Conservation (phyloP, 2,113 vertebrate species). For the Pterocles burchelli region DNA sequence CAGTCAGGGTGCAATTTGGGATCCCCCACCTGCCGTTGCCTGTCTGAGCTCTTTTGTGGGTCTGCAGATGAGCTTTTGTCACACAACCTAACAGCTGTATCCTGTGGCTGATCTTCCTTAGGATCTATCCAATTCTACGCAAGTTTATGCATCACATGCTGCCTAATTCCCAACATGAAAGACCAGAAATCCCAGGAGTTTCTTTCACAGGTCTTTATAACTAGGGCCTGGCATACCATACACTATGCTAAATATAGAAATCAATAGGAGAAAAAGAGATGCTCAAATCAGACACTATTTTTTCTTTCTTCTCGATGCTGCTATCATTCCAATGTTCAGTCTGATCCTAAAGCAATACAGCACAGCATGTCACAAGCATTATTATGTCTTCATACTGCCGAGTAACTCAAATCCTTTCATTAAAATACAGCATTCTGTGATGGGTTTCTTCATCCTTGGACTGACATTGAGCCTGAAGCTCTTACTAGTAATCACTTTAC, state of each 20-base stretch:
- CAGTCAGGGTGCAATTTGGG: background rate
- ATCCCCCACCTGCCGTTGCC: background rate
- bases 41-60: background rate
- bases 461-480: conserved; percentile 62
- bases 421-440: conserved; percentile 58
- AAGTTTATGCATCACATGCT: background rate
- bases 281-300: conserved; percentile 19
- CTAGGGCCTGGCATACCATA: background rate
- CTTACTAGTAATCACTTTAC: conserved; percentile 65
- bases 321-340: conserved; percentile 47
- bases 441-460: conserved; percentile 64
- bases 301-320: conserved; percentile 5
- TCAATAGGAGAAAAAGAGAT: background rate
- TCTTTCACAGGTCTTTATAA: conserved; percentile 12
- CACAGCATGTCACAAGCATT: conserved; percentile 46
- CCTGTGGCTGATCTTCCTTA: background rate
- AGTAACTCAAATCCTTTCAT: conserved; percentile 67
- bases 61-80: background rate
- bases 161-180: background rate
- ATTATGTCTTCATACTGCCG: conserved; percentile 31
- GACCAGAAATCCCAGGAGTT: background rate
- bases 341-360: conserved; percentile 58
- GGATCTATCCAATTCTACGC: background rate
- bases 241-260: background rate
- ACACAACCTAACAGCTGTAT: background rate